phyloP scores from a whole-genome alignment of 2,113 vertebrate species.

The Donacobius atricapilla region DNA sequence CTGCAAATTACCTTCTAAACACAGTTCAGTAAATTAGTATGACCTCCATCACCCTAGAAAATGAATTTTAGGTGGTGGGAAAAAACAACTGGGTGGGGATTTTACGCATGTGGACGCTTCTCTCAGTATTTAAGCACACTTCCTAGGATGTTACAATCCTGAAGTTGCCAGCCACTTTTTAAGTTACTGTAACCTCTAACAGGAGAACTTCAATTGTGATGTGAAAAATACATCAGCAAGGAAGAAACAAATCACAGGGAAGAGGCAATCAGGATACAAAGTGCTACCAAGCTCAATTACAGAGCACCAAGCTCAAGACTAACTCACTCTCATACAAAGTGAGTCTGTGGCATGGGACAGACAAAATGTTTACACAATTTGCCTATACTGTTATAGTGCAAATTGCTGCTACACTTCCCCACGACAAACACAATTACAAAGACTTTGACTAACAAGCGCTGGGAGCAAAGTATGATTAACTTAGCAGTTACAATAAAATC shows the following conservation, averaged over 20 bases:
- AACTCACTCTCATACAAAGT: no score
- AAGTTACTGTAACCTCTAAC: not conserved
- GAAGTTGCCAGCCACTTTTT: not conserved
- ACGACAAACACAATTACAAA: rapidly evolving
- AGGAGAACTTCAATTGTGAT: not conserved
- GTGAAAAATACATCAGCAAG: not conserved
- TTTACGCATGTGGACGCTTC: not conserved
- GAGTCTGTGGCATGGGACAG: not conserved
- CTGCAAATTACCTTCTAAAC: not conserved
- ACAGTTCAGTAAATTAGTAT: not conserved
- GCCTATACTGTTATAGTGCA: not conserved
- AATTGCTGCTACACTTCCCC: not conserved
- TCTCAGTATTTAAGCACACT: not conserved
- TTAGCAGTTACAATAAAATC: not conserved
- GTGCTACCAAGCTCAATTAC: not conserved
- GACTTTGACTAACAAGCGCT: not conserved
- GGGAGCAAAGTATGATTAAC: not conserved
- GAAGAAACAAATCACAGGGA: not conserved
- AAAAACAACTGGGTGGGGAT: not conserved
- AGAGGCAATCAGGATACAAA: not conserved
- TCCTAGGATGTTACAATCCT: not conserved
- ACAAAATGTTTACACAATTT: not conserved
- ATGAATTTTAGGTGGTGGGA: not conserved
- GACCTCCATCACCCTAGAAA: not conserved
- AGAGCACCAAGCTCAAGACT: not conserved